Conservation (phyloP, 2,888 invertebrate genomes). For the Germaria angustata region DNA sequence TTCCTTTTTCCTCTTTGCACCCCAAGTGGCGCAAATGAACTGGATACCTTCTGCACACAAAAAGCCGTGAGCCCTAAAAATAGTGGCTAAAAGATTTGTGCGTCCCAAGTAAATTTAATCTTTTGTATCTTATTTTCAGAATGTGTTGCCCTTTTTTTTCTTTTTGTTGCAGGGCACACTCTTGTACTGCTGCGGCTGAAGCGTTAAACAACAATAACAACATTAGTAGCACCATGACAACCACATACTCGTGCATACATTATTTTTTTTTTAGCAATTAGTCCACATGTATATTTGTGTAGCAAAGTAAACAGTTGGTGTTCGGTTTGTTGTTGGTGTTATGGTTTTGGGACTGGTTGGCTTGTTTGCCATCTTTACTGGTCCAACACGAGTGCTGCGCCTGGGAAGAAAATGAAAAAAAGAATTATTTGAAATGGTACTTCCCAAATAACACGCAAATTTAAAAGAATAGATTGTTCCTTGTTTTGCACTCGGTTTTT, state of each 20-base stretch:
- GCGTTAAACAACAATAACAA: constrained; percentile 40
- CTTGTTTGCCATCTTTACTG: constrained; percentile 14
- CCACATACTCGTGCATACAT: no score
- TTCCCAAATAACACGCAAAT: constrained; percentile 37
- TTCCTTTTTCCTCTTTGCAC: background rate
- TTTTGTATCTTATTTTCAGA: constrained; percentile 33
- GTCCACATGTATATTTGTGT: constrained; percentile 51
- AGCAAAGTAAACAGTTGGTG: constrained; percentile 21
- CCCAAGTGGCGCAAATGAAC: constrained; percentile 4
- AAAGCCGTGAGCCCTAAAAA: constrained; percentile 40
- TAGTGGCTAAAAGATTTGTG: constrained; percentile 38
- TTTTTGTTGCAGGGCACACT: background rate
- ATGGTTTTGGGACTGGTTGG: constrained; percentile 19
- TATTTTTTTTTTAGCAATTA: constrained; percentile 60
- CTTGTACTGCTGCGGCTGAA: constrained; percentile 5
- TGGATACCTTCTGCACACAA: constrained; percentile 2
- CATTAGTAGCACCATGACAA: constrained; percentile 21
- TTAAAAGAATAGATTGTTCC: constrained; percentile 31
- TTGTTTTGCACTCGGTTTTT: background rate
- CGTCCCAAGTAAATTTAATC: constrained; percentile 18
- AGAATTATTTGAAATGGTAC: constrained; percentile 3
- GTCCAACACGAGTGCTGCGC: background rate
- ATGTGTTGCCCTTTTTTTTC: background rate
- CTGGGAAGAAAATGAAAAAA: constrained; percentile 1
- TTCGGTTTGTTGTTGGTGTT: constrained; percentile 5